A percentile compares a stretch with the other conserved stretches of the same genome.
Conservation (phyloP, 2,797 vertebrate species). For the Microctenopoma steveboyesi region DNA sequence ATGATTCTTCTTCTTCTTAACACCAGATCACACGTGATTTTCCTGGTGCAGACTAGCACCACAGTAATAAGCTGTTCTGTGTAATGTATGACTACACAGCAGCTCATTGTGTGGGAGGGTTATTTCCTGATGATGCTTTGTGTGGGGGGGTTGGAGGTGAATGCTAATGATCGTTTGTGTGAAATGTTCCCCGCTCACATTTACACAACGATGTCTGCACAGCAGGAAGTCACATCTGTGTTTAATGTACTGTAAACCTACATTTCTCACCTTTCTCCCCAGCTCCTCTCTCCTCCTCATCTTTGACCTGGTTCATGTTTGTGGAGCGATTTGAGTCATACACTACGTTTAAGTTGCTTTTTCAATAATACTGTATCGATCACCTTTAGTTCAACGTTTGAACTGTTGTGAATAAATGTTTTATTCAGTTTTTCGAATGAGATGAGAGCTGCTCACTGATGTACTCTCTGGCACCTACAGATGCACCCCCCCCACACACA, state of each 20-base stretch:
- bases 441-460: no score
- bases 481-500: no score
- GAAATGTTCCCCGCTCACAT: neutral
- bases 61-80: constrained; percentile 29
- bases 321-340: neutral
- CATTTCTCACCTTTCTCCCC: constrained; percentile 9
- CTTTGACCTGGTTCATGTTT: neutral
- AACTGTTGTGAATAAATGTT: no score
- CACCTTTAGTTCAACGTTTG: neutral
- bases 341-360: neutral
- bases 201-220: constrained; percentile 19
- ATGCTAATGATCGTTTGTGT: constrained; percentile 38
- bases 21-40: neutral
- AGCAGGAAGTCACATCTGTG: constrained; percentile 23
- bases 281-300: constrained; percentile 5
- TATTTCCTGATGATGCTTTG: constrained; percentile 31
- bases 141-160: constrained; percentile 24
- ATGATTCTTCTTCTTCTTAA: no score
- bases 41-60: constrained; percentile 1
- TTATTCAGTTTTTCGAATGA: no score
- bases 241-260: constrained; percentile 38
- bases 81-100: constrained; percentile 31
- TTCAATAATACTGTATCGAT: no score
- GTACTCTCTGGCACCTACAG: no score
- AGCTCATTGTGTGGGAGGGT: constrained; percentile 42